Evolutionary conservation across 2,888 invertebrate genomes (phyloP), one percentile per base, ranked within the genome.

Genomic region (Lydus trimaculatus): DNA sequence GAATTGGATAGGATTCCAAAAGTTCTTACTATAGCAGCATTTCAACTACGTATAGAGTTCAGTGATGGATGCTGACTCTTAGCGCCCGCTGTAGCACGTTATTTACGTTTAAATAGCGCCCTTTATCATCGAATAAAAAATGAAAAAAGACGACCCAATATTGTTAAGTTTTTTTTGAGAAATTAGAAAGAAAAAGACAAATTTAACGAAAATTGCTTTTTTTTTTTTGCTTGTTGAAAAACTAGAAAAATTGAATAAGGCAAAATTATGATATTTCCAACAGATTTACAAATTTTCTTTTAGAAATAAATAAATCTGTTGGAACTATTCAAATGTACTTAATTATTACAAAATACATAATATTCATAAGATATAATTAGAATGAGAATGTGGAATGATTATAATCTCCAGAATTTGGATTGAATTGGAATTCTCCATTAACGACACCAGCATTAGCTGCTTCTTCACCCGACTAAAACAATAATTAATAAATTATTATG

Each of bases 311-410:
- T 25, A 56, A 56, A 56, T 28, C 56, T 56, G n/a, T 56, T 28
- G n/a, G 25, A 8, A 56, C 6, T 56, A 56, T 28, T n/a, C 2
- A 6, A 56, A 56, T 25, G 25, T 5, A 28, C 6, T 9, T 23
- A 28, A 25, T 52, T 2, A 48, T 9, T 25, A 56, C 25, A 28
- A 25, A 25, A n/a, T 28, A 56, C n/a, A 28, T n/a, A 28, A 56
- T 2, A 52, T 23, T 4, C 15, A 7, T 9, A 28, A 56, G 2
- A 25, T 52, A 56, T 25, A 0, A 28, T 67, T 36, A 67, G 61
- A 67, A 67, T 15, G 67, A 67, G 56, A 67, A 67, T 13, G 60
- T 52, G 31, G 64, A 36, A 23, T 64, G 67, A 25, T 60, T 59
- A 25, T 60, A 20, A 33, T 67, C 64, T 20, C 31, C 31, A 61